These are phyloP conservation scores for Andricus grossulariae DNA, from an alignment of 1,140 invertebrate genomes.

Conservation along the genomic window DNA sequence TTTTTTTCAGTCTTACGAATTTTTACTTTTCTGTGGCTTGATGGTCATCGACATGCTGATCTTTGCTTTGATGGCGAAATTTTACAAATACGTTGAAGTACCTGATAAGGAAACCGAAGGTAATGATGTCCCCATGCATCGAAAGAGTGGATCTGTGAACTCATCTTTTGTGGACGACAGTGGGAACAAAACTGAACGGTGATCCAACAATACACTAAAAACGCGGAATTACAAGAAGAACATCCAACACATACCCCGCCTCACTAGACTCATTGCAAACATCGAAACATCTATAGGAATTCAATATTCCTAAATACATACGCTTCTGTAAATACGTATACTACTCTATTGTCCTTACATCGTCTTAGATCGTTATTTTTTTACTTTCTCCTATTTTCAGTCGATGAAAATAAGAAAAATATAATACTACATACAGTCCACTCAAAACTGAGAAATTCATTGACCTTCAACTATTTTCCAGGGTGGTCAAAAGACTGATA, in stretches of 20 bases:
- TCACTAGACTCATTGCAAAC: background rate
- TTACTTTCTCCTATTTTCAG: conserved; percentile 7
- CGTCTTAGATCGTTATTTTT: conserved; percentile 10
- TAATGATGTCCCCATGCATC: conserved; percentile 51
- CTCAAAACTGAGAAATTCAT: background rate
- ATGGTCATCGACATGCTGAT: conserved; percentile 90
- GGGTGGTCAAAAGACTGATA: too few species aligned
- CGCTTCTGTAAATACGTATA: conserved; percentile 19
- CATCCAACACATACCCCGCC: background rate
- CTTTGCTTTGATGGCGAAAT: conserved; percentile 86
- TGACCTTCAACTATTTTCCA: background rate
- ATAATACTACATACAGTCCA: background rate
- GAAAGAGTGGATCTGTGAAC: conserved; percentile 50
- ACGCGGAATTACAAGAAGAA: background rate
- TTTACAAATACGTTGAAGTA: conserved; percentile 81
- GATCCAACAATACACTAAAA: background rate
- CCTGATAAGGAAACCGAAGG: conserved; percentile 49
- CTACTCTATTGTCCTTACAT: conserved; percentile 18
- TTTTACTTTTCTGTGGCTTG: conserved; percentile 90
- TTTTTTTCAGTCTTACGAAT: conserved; percentile 85
- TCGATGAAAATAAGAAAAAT: conserved; percentile 20
- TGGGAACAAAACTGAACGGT: conserved; percentile 3
- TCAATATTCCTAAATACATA: background rate
- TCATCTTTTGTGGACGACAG: conserved; percentile 46
- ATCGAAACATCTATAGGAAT: background rate